Base-by-base conservation (phyloP, 1,140 invertebrate species). In the Pogonognathellus flavescens region DNA sequence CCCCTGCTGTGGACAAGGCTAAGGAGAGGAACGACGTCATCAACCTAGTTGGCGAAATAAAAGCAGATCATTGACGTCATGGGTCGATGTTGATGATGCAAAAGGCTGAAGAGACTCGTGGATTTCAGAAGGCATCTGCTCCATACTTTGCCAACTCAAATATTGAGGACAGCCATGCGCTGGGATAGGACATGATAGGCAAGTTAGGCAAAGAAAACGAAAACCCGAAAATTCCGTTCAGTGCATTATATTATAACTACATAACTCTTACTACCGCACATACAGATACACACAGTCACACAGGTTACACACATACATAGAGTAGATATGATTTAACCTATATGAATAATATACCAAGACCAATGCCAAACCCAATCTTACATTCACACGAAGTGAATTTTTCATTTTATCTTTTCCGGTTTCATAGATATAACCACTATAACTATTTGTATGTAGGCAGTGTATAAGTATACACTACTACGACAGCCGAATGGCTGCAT, bases 11-110 rank as follows among this genome's bases (percentile, higher is more conserved):
- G 82, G 57, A 60, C 80, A 83, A 83, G 41, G 55, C 83, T 22
- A 57, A 59, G 80, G 80, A 81, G 52, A 83, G 41, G 25, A 80
- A 86, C 82, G 85, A 86, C 85, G 85, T 86, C 85, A 86, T 86
- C 22, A 76, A 85, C 76, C 52, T 49, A 85, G 80, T 80, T 60
- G 62, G 85, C 49, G 70, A 83, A 86, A 86, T 86, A 83, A 80
- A 83, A 53, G 85, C 60, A 80, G 60, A 86, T 83, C 82, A 83
- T 86, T 86, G 85, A 86, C 85, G 85, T 86, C 85, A 86, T 70
- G 85, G 85, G 85, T 86, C 85, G 85, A 86, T 86, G 81, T 86
- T 86, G 85, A 86, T 86, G 85, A 86, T 83, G 85, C 85, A 86
- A 86, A 83, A 80, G 66, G 62, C 85, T 25, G 76, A 82, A 20